A percentile compares a stretch with the other conserved stretches of the same genome.
These are phyloP conservation scores for Oscheius sp. DNA, from an alignment of 2,888 invertebrate genomes.

Conservation along the genomic window DNA sequence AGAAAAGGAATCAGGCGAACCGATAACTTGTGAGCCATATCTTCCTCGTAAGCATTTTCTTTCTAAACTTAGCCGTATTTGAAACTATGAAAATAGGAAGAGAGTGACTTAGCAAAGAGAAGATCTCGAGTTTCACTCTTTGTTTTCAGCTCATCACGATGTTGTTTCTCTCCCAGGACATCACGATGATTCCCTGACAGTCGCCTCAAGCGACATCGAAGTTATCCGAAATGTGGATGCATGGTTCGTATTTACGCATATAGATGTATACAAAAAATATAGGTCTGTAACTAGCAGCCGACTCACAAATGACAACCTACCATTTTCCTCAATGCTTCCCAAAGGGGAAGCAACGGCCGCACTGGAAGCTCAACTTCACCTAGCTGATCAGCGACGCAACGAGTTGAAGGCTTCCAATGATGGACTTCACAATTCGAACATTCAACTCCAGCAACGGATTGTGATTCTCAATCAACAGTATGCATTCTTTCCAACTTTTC, in stretches of 20 bases:
- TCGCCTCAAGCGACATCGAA: slow-evolving; percentile 69
- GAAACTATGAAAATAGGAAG: no score
- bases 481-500: not conserved
- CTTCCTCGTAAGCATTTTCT: slow-evolving; percentile 27
- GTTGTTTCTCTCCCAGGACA: slow-evolving; percentile 7
- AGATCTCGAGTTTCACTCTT: not conserved
- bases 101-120: no score
- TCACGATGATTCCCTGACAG: slow-evolving; percentile 59
- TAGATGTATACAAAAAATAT: not conserved
- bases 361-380: slow-evolving; percentile 47
- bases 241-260: slow-evolving; percentile 44
- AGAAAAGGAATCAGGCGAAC: not conserved
- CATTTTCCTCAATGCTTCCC: not conserved
- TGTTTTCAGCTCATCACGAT: slow-evolving; percentile 26
- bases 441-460: slow-evolving; percentile 48
- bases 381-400: slow-evolving; percentile 57
- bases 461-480: slow-evolving; percentile 44
- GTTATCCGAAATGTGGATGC: slow-evolving; percentile 63
- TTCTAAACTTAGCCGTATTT: no score
- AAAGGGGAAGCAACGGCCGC: slow-evolving; percentile 37
- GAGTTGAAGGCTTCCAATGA: slow-evolving; percentile 54
- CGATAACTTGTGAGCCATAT: slow-evolving; percentile 35
- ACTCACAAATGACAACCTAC: slow-evolving; percentile 3
- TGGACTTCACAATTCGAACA: slow-evolving; percentile 47
- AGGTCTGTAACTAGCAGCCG: slow-evolving; percentile 35